Evolutionary conservation across 2,888 invertebrate genomes (phyloP), one percentile per base, ranked within the genome.

Genomic region (Cryptus viduatorius): DNA sequence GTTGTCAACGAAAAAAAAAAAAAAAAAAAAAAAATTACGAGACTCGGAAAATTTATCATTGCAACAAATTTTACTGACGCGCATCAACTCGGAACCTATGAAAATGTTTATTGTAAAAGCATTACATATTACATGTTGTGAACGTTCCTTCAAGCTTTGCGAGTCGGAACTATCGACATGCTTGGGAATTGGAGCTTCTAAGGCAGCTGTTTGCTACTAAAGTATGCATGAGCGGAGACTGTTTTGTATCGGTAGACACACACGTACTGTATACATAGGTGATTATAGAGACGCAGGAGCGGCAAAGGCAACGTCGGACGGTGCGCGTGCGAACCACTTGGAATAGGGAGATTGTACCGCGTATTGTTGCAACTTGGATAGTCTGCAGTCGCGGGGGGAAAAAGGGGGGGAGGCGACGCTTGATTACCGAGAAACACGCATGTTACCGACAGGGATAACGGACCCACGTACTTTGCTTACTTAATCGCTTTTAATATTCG

Each of bases 141-240:
- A 84, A 83, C 83, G 79, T 53, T 81, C 82, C 79, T 64, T 85
- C 78, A 80, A 64, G 78, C 46, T 42, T 16, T 48, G 46, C 73
- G 48, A 29, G 56, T 68, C 67, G 56, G 73, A 71, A 87, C 82
- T 90, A 92, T 92, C 91, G 92, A 92, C 92, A 90, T 90, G 91
- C 93, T 91, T 92, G 92, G 90, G 93, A 93, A 93, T 92, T 90
- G 90, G 92, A 90, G 88, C 90, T 91, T 87, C 88, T 88, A 87
- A 89, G 89, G 88, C 92, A 92, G 90, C 93, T 92, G 84, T 82
- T 72, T 80, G 91, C 88, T 87, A 86, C 90, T 93, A 92, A 93
- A 93, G 90, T 92, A 92, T 93, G 92, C 92, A 93, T 92, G 92
- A 92, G 90, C 89, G 86, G 89, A 89, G 89, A 89, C 90, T 90